Evolutionary conservation across 2,113 vertebrate species (phyloP).

Genomic region (Caranx melampygus): DNA sequence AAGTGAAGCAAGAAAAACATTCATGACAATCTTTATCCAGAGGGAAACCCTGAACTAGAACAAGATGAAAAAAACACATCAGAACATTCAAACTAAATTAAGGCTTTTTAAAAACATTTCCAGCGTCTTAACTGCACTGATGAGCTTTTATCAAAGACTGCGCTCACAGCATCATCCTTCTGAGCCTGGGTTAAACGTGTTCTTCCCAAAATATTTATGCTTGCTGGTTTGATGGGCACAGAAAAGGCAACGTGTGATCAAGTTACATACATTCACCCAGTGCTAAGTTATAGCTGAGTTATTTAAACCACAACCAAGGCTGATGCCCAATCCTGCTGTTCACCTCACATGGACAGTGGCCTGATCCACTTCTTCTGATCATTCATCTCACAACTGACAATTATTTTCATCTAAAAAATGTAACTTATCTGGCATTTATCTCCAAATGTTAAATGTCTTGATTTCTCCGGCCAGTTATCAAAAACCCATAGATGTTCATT

Average conservation of each 20-base stretch:
- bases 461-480: not conserved
- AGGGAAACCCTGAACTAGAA: not conserved
- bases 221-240: not conserved
- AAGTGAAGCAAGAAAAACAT: not conserved
- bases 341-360: not conserved
- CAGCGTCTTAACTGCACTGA: not conserved
- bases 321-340: not conserved
- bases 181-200: not conserved
- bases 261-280: not conserved
- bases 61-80: not conserved
- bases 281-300: not conserved
- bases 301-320: not conserved
- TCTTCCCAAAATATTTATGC: not conserved
- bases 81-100: not conserved
- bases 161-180: not conserved
- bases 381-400: not conserved
- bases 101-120: not conserved
- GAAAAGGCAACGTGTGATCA: not conserved
- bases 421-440: not conserved
- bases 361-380: not conserved
- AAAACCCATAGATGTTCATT: not conserved
- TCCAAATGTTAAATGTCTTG: not conserved
- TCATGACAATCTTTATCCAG: not conserved
- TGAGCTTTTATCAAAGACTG: not conserved
- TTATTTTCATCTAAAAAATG: not conserved